Evolutionary conservation across 2,888 invertebrate species (phyloP).

Genomic region (Apotomis capreana): DNA sequence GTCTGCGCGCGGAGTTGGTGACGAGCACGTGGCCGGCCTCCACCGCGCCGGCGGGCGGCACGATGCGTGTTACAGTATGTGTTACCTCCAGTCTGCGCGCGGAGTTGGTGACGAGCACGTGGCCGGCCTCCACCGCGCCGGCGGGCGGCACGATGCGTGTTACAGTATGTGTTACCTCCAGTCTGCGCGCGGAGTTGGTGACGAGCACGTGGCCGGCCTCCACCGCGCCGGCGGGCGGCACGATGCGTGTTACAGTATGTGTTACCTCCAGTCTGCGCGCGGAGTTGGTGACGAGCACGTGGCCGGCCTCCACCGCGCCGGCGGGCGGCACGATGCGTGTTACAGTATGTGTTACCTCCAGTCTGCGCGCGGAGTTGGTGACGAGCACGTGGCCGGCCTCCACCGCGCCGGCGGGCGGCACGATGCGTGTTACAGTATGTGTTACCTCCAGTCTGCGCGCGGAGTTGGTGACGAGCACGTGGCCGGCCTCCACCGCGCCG

Average conservation of each 20-base stretch:
- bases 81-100: no score
- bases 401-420: conserved; percentile 87
- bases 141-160: no score
- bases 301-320: no score
- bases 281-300: no score
- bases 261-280: no score
- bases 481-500: no score
- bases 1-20: conserved; percentile 93
- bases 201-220: conserved; percentile 86
- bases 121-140: no score
- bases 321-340: no score
- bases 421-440: conserved; percentile 51
- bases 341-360: conserved; percentile 79
- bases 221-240: conserved; percentile 87
- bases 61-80: conserved; percentile 51
- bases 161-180: conserved; percentile 79
- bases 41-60: conserved; percentile 87
- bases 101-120: no score
- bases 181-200: conserved; percentile 93
- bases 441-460: no score
- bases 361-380: conserved; percentile 93
- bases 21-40: conserved; percentile 86
- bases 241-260: conserved; percentile 51
- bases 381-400: conserved; percentile 86
- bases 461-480: no score